Evolutionary conservation across 2,797 vertebrate genomes (phyloP).

Genomic region (Malacoraja senta): DNA sequence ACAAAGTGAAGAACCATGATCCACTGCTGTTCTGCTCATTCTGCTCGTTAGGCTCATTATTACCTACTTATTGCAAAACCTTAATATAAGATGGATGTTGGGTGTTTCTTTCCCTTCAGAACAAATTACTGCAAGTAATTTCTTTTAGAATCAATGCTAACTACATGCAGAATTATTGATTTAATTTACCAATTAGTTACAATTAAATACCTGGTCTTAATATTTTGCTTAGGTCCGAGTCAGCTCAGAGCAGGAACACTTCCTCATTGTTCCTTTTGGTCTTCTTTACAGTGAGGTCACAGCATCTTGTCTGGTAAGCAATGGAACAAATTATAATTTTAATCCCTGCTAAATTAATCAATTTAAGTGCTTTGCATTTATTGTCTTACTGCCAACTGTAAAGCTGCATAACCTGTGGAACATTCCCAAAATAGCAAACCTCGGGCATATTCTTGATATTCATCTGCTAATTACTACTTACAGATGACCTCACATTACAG

Average conservation of each 20-base stretch:
- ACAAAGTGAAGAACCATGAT: neutral
- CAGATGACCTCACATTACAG: no score
- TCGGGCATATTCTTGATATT: neutral
- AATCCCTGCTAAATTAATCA: neutral
- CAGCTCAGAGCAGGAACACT: conserved; percentile 85
- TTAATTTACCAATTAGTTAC: neutral
- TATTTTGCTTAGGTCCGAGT: conserved; percentile 70
- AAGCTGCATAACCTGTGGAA: neutral
- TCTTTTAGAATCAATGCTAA: neutral
- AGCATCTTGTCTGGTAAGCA: conserved; percentile 88
- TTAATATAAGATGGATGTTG: neutral
- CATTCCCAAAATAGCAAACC: neutral
- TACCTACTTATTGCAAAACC: neutral
- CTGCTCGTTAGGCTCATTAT: no score
- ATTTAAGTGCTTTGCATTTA: neutral
- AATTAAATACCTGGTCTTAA: neutral
- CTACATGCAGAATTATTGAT: no score
- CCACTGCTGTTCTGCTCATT: neutral
- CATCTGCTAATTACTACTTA: neutral
- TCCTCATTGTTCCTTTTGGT: conserved; percentile 90
- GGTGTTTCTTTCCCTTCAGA: neutral
- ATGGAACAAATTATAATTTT: neutral
- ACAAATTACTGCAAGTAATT: neutral
- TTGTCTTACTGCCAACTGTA: neutral
- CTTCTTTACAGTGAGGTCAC: conserved; percentile 96